These are phyloP conservation scores for Otus sunia DNA, from an alignment of 2,113 vertebrate species.

Conservation along the genomic window DNA sequence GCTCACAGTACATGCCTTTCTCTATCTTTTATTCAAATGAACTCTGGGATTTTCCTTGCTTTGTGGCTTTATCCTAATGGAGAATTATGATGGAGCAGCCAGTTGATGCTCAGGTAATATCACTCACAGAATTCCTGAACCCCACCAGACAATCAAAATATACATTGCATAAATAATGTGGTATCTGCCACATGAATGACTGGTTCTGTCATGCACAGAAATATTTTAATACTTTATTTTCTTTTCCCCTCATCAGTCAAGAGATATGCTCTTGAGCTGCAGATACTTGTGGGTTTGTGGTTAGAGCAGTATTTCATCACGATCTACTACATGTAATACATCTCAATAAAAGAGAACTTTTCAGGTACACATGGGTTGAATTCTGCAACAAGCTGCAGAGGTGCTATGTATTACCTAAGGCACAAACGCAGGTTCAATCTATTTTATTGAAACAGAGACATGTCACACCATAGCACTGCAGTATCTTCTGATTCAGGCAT, in stretches of 20 bases:
- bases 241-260: background rate
- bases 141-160: background rate
- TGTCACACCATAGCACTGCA: background rate
- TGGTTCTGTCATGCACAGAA: background rate
- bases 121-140: background rate
- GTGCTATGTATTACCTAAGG: background rate
- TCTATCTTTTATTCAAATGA: constrained; percentile 30
- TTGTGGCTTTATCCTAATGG: background rate
- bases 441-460: background rate
- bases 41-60: background rate
- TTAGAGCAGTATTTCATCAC: background rate
- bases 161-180: background rate
- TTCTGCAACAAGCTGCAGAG: background rate
- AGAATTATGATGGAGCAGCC: background rate
- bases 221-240: background rate
- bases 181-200: background rate
- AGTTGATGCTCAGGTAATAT: background rate
- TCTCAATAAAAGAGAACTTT: background rate
- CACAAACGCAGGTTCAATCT: background rate
- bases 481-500: background rate
- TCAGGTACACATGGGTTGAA: background rate
- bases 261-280: background rate
- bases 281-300: background rate
- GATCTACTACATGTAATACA: background rate
- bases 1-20: background rate